These are phyloP conservation scores for Acipenser transmontanus DNA, from an alignment of 2,797 vertebrate species.

Conservation along the genomic window DNA sequence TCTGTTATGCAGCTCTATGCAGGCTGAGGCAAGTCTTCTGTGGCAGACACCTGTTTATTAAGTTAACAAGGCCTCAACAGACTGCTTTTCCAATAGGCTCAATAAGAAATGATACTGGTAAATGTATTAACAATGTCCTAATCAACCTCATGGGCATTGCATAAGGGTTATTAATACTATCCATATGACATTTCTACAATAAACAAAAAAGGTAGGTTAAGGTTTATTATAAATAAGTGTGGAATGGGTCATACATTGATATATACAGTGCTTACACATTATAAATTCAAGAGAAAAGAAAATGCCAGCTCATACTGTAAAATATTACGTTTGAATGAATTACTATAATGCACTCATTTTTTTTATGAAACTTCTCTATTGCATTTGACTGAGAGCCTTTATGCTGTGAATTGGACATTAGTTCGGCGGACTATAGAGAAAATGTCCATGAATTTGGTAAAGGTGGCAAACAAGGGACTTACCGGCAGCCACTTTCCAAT, in stretches of 20 bases:
- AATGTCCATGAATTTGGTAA: no score
- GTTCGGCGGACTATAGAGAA: background rate
- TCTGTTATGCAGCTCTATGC: conserved; percentile 1
- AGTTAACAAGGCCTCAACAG: background rate
- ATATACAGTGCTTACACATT: background rate
- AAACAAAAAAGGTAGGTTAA: background rate
- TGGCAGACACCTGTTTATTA: background rate
- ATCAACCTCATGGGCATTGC: conserved; percentile 20
- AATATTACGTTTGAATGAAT: background rate
- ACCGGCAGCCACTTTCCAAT: conserved; percentile 94
- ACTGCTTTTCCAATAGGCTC: no score
- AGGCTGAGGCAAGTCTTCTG: conserved; percentile 13
- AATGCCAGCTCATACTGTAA: background rate
- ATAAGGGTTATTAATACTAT: conserved; percentile 8
- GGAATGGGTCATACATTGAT: background rate
- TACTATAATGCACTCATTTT: background rate
- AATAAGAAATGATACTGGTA: background rate
- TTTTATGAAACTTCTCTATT: no score
- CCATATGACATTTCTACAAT: background rate
- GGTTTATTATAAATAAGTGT: background rate
- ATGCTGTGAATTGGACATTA: background rate
- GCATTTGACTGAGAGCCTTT: no score
- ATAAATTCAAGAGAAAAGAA: no score
- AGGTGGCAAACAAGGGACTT: conserved; percentile 31
- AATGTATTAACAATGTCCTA: conserved; percentile 19